Base-by-base conservation (phyloP, 2,888 invertebrate species). In the Pterostichus niger region DNA sequence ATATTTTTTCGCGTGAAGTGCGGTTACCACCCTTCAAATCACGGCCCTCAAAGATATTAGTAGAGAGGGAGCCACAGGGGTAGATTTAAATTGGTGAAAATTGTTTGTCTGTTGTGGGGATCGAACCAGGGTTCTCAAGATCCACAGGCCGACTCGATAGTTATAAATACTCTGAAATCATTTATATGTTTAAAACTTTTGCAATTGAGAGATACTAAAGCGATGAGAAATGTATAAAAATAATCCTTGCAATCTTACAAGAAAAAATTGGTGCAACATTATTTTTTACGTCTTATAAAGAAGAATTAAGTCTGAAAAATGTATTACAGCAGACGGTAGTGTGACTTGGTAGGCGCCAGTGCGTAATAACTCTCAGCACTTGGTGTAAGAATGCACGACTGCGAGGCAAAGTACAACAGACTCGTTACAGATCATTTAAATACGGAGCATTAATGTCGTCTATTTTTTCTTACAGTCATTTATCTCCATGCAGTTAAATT, bases 301-400 rank as follows among this genome's bases (percentile, higher is more conserved):
- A 56, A 56, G 56, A 17, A 52, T 56, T 56, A 56, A 56, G 56
- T 17, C 56, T 56, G 56, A 56, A 56, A 56, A 56, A 56, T 56
- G 56, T 56, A 56, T 52, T n/a, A 52, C n/a, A 52, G 56, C 56
- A 56, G 56, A 15, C 15, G 56, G 5, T 17, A 17, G 15, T 13
- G 17, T 9, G 13, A 17, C 10, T 5, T 17, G 56, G 15, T 10
- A 56, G 56, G 56, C 56, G 56, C 56, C 56, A 56, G 9, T 11
- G 17, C 13, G 17, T 56, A 56, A 56, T 56, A 56, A 56, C 56
- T 56, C 56, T 49, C 49, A 49, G 49, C 13, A 10, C 56, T 56
- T 7, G 15, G 7, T 52, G 56, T 15, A 17, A 56, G 49, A 11
- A 49, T 10, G 49, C 10, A 10, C 49, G 40, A 9, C 40, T 49